These are phyloP conservation scores for Xenus cinereus DNA, from an alignment of 2,113 vertebrate genomes.

Conservation along the genomic window DNA sequence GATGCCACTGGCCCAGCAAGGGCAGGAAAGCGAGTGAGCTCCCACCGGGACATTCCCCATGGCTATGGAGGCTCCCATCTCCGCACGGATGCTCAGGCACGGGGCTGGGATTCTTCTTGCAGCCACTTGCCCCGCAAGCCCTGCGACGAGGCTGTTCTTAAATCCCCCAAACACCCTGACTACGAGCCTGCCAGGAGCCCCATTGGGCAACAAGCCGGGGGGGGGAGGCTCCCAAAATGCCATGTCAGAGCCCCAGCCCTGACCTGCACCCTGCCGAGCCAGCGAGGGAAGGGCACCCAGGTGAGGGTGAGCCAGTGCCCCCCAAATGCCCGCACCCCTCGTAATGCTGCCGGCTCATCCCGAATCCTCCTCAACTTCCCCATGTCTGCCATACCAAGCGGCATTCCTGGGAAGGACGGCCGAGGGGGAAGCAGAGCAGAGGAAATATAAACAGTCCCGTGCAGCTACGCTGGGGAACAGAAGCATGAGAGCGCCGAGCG, in stretches of 20 bases:
- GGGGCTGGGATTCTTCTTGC: not conserved
- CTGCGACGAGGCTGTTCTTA: not conserved
- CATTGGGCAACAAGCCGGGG: not conserved
- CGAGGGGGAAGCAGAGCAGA: conserved; percentile 33
- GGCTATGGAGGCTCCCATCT: not conserved
- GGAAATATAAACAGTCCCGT: conserved; percentile 74
- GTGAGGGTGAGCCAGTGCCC: rapidly evolving
- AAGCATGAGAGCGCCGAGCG: conserved; percentile 71
- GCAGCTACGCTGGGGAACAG: conserved; percentile 70
- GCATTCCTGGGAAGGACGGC: conserved; percentile 30
- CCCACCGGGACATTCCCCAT: not conserved
- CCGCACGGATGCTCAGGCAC: rapidly evolving
- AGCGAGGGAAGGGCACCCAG: not conserved
- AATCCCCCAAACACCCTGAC: not conserved
- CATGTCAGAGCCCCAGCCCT: rapidly evolving
- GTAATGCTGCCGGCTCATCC: not conserved
- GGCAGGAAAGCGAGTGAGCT: not conserved
- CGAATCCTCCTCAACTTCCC: not conserved
- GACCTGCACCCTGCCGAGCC: not conserved
- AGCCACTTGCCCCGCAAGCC: rapidly evolving
- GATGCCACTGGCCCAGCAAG: not conserved
- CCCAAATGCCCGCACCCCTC: not conserved
- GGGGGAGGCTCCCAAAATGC: not conserved
- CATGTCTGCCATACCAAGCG: conserved; percentile 7
- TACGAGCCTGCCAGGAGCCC: not conserved